These are phyloP conservation scores for Noctua janthe DNA, from an alignment of 2,888 invertebrate genomes.

Conservation along the genomic window DNA sequence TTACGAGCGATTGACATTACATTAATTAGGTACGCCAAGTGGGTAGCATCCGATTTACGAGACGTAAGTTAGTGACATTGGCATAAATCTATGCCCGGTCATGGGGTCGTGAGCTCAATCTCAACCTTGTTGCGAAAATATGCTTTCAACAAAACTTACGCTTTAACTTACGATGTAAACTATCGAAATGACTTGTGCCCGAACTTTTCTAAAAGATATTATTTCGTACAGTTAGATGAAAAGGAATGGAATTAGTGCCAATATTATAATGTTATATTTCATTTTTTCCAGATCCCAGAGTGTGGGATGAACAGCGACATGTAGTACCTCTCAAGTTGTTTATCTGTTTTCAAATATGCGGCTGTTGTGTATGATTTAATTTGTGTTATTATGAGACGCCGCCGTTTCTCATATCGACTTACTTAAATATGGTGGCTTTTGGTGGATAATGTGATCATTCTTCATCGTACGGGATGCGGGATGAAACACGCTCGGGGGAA, in stretches of 20 bases:
- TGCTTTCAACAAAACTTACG: background rate
- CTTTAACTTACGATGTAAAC: background rate
- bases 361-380: background rate
- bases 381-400: background rate
- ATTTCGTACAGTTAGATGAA: no score
- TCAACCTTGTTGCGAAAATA: background rate
- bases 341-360: background rate
- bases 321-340: background rate
- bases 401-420: background rate
- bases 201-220: background rate
- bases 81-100: no score
- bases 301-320: no score
- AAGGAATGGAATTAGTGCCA: background rate
- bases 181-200: background rate
- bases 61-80: background rate
- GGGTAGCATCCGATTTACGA: background rate
- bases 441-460: slow-evolving; percentile 10
- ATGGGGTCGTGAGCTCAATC: background rate
- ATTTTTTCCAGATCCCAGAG: background rate
- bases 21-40: background rate
- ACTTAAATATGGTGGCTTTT: slow-evolving; percentile 1
- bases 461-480: slow-evolving; percentile 13
- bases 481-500: slow-evolving; percentile 1
- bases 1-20: background rate
- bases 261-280: background rate